phyloP scores from a whole-genome alignment of 30 jellyfish, hydroid and myxozoan genomes.

The Pelagia noctiluca region DNA sequence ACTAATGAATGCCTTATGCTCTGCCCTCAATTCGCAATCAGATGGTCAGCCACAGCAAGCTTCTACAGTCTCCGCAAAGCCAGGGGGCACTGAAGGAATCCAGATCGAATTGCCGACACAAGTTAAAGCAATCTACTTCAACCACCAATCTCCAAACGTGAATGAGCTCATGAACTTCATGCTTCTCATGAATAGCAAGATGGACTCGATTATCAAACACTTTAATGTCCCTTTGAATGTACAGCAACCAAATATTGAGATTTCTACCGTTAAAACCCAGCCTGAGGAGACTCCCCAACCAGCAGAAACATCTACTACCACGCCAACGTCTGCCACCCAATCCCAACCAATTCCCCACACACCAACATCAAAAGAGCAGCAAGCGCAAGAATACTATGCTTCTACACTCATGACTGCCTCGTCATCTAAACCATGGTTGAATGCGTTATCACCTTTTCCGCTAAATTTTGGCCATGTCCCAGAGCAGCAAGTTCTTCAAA shows the following conservation, averaged over 20 bases:
- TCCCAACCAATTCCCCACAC: slow-evolving; percentile 72
- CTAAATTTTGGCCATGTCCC: slow-evolving; percentile 60
- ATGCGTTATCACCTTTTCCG: slow-evolving; percentile 62
- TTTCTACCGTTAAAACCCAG: slow-evolving; percentile 37
- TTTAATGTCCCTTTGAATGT: slow-evolving; percentile 84
- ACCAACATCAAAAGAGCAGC: slow-evolving; percentile 92
- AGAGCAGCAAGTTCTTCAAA: slow-evolving; percentile 57
- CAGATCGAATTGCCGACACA: slow-evolving; percentile 89
- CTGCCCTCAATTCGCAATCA: slow-evolving; percentile 75
- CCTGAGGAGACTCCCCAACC: slow-evolving; percentile 58
- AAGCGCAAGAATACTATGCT: slow-evolving; percentile 93
- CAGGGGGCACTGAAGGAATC: slow-evolving; percentile 83
- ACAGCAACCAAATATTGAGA: slow-evolving; percentile 51
- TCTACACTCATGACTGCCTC: slow-evolving; percentile 78
- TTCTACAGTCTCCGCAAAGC: slow-evolving; percentile 74
- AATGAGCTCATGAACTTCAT: slow-evolving; percentile 69
- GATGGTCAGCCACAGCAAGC: slow-evolving; percentile 75
- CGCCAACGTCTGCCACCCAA: slow-evolving; percentile 47
- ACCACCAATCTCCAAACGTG: slow-evolving; percentile 73
- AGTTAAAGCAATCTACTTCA: slow-evolving; percentile 84
- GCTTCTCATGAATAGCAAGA: slow-evolving; percentile 73
- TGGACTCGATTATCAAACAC: slow-evolving; percentile 91
- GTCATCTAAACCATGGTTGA: slow-evolving; percentile 67
- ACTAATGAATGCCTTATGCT: slow-evolving; percentile 75
- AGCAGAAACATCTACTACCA: slow-evolving; percentile 53